These are phyloP conservation scores for Gavia stellata DNA, from an alignment of 2,113 vertebrate species.

Conservation along the genomic window DNA sequence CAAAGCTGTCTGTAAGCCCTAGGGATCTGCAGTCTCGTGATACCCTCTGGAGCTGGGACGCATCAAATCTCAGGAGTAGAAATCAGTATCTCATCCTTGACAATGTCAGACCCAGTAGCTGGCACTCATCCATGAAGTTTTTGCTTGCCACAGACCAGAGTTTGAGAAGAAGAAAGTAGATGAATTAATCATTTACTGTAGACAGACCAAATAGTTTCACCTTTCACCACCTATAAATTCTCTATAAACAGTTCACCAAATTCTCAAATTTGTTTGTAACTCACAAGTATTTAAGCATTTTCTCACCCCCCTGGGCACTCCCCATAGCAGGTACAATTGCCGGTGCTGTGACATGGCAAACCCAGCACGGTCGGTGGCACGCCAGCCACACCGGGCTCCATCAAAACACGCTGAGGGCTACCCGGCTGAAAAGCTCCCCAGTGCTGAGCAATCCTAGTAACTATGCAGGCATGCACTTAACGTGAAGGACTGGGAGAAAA, in stretches of 20 bases:
- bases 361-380: background rate
- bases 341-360: background rate
- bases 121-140: background rate
- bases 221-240: background rate
- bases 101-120: background rate
- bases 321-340: too few species aligned
- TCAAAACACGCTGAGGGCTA: background rate
- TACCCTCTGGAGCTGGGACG: background rate
- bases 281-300: background rate
- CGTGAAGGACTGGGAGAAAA: background rate
- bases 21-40: background rate
- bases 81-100: background rate
- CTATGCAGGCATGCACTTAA: background rate
- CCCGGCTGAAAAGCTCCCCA: background rate
- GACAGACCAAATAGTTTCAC: background rate
- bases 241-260: background rate
- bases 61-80: background rate
- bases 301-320: background rate
- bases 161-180: background rate
- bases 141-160: background rate
- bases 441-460: rapidly evolving
- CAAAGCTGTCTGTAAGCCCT: background rate
- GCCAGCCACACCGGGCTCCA: rapidly evolving
- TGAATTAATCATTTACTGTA: background rate
- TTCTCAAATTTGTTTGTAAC: background rate